Evolutionary conservation across 2,113 vertebrate genomes (phyloP), one percentile per base, ranked within the genome.

Genomic region (Rostratula benghalensis): DNA sequence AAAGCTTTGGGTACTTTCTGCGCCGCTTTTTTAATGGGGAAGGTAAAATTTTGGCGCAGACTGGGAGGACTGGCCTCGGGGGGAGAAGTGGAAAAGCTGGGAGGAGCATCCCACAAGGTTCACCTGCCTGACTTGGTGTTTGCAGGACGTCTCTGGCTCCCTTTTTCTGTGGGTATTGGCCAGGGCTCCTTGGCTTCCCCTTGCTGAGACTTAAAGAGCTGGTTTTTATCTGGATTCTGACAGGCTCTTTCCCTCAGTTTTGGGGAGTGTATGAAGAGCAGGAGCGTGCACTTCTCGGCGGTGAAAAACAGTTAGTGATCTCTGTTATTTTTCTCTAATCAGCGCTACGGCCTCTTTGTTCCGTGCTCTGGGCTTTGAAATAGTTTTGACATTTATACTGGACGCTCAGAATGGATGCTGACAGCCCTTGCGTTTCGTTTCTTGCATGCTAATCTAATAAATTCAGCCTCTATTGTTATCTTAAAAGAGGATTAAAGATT

Each of bases 401-500:
- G 86, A 39, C 41, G 23, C 31, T 83, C 37, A 33, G 39, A 94
- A 94, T 50, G 77, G 68, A 45, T 80, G 71, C 59, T 90, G 92
- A 81, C 85, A 92, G 70, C 53, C 48, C 73, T 84, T 81, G n/a
- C 46, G 37, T 84, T 92, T 94, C 39, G 64, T 64, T 84, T 92
- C 56, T 91, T 87, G 81, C 81, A 71, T 41, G 74, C 57, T 93
- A 68, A 89, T 84, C 50, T 89, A 68, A 87, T 87, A 95, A 91
- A 97, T 87, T 84, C 87, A 82, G 35, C 64, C 64, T 48, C 79
- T 90, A 41, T 91, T 93, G 67, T 88, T 87, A 60, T 28, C 69
- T 89, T 89, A 61, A 84, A 89, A 89, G 79, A 88, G 93, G 83
- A 82, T 94, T 95, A 92, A 79, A 31, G 22, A 25, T 91, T 84